Evolutionary conservation across 2,113 vertebrate species (phyloP).

Genomic region (Nycticebus coucang): DNA sequence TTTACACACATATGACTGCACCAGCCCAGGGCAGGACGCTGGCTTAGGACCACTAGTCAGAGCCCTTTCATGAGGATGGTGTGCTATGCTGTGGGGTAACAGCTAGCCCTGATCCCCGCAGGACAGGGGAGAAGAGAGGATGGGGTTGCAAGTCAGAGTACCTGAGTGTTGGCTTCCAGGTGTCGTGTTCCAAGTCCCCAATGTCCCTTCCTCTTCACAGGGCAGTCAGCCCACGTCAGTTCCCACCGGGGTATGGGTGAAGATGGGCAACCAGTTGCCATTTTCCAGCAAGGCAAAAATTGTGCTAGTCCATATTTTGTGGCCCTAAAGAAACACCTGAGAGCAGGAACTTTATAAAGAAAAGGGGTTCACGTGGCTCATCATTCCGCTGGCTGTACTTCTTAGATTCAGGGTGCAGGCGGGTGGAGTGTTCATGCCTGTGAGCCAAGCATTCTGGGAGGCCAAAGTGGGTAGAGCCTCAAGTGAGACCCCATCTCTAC

Average conservation of each 20-base stretch:
- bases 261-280: rapidly evolving
- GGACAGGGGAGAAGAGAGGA: neutral
- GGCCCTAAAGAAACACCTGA: too few species aligned
- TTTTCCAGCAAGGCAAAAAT: too few species aligned
- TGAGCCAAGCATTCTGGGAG: too few species aligned
- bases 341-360: too few species aligned
- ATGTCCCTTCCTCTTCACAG: neutral
- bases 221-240: rapidly evolving
- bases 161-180: rapidly evolving
- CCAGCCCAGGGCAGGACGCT: neutral
- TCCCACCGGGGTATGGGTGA: neutral
- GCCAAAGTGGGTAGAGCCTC: too few species aligned
- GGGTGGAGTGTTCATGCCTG: too few species aligned
- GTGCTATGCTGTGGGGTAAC: neutral
- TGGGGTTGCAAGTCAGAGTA: rapidly evolving
- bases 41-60: neutral
- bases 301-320: too few species aligned
- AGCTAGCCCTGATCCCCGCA: rapidly evolving
- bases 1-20: rapidly evolving
- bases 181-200: too few species aligned
- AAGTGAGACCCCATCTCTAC: too few species aligned
- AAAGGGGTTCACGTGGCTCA: too few species aligned
- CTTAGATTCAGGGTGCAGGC: too few species aligned
- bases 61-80: rapidly evolving
- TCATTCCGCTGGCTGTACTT: too few species aligned